Conservation (phyloP, 2,113 vertebrate species). For the Phalacrocorax aristotelis region DNA sequence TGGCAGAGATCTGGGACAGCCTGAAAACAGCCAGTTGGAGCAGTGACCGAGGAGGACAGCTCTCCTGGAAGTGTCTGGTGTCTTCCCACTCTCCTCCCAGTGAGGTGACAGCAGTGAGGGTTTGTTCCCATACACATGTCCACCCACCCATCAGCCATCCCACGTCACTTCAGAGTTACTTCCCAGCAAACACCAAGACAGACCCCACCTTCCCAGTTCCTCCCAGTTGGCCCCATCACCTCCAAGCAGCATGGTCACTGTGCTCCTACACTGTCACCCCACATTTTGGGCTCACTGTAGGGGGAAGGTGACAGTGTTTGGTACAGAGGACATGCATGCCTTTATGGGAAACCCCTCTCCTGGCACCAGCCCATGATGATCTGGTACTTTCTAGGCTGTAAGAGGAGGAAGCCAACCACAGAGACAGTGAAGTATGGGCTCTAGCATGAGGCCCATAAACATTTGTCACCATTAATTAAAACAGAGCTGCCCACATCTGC, state of each 20-base stretch:
- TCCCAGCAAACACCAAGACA: neutral
- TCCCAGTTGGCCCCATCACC: neutral
- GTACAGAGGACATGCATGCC: neutral
- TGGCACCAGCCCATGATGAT: accelerated
- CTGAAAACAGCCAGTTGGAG: neutral
- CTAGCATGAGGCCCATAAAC: neutral
- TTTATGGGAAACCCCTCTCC: neutral
- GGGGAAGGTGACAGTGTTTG: neutral
- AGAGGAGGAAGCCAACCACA: neutral
- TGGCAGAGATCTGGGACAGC: neutral
- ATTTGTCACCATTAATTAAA: neutral
- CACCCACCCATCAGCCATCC: neutral
- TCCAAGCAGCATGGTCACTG: neutral
- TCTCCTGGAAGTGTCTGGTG: neutral
- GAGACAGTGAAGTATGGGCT: neutral
- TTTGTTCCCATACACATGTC: neutral
- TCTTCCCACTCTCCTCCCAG: neutral
- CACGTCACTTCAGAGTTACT: neutral
- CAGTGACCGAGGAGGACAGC: neutral
- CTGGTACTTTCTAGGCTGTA: neutral
- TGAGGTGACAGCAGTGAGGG: neutral
- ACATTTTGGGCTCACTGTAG: accelerated
- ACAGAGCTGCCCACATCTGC: neutral
- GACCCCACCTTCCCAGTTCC: neutral
- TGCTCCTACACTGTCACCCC: neutral